phyloP scores from a whole-genome alignment of 2,888 invertebrate species.

The Tanypteryx hageni region DNA sequence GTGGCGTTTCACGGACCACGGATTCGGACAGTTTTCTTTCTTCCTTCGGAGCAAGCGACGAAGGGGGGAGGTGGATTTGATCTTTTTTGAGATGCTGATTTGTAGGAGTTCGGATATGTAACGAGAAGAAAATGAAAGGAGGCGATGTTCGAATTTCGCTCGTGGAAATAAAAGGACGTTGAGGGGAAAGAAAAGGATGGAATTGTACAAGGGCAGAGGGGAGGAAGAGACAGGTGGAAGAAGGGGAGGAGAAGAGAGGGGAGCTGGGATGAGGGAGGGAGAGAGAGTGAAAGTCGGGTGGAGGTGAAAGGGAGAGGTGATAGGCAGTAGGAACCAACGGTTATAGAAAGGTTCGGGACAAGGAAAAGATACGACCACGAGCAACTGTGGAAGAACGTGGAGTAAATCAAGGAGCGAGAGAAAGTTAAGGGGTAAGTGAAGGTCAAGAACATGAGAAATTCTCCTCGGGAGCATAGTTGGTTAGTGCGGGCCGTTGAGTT shows the following conservation, averaged over 20 bases:
- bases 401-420: not conserved
- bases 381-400: not conserved
- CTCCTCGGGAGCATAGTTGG: not conserved
- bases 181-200: not conserved
- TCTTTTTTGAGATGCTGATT: not conserved
- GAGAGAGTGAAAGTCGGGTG: not conserved
- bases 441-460: not conserved
- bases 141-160: not conserved
- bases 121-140: not conserved
- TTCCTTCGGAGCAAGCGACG: too few species aligned
- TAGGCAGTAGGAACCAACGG: not conserved
- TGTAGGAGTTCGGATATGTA: not conserved
- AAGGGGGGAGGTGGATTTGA: too few species aligned
- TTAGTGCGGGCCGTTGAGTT: too few species aligned
- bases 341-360: not conserved
- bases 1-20: too few species aligned
- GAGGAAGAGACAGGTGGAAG: not conserved
- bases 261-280: not conserved
- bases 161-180: not conserved
- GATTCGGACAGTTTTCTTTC: too few species aligned
- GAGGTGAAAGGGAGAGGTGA: too few species aligned
- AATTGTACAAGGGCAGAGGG: not conserved
- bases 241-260: not conserved
- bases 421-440: not conserved
- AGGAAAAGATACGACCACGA: not conserved